Evolutionary conservation across 1,140 invertebrate species (phyloP), one percentile per base, ranked within the genome.

Genomic region (Caenorhabditis remanei): DNA sequence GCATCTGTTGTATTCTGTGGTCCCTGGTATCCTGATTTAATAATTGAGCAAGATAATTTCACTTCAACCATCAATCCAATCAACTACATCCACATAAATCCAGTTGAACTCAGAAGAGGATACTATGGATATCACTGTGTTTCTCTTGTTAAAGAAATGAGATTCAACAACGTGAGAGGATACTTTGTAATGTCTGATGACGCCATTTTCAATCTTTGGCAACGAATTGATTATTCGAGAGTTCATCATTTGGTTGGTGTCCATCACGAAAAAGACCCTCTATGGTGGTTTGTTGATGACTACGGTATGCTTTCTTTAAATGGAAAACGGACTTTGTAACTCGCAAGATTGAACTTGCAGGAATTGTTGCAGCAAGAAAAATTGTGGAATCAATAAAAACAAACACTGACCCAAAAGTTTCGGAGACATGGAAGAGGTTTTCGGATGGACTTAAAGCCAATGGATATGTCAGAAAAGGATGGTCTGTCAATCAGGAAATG

Each of bases 1-100:
- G 71, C 71, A 8, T 5, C 71, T 46, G 41, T 79, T 6, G 46
- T 79, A 46, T 79, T 79, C 41, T 79, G 71, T 79, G 71, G 71
- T 21, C 46, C 71, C 14, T 79, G 71, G 71, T 79, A 79, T 21
- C 79, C 79, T 19, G 79, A 50, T 0, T 4, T 53, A 19, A 32
- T 55, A 5, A 8, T 4, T 4, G 48, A 53, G 11, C 9, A 58
- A 0, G 41, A 50, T 21, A 53, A 83, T 41, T 83, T 14, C 65
- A 67, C 65, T 7, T 67, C 65, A 21, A 67, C 13, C 16, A 43
- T 67, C 13, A 4, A 41, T 2, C 65, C 65, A 67, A 19, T 67
- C 19, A 67, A 67, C 19, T 67, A 43, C 21, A 67, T 67, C 43
- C 65, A 67, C 19, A 67, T 67, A 11, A 67, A 67, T 67, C 41